Evolutionary conservation across 2,888 invertebrate species (phyloP).

Genomic region (Lumbricus terrestris): DNA sequence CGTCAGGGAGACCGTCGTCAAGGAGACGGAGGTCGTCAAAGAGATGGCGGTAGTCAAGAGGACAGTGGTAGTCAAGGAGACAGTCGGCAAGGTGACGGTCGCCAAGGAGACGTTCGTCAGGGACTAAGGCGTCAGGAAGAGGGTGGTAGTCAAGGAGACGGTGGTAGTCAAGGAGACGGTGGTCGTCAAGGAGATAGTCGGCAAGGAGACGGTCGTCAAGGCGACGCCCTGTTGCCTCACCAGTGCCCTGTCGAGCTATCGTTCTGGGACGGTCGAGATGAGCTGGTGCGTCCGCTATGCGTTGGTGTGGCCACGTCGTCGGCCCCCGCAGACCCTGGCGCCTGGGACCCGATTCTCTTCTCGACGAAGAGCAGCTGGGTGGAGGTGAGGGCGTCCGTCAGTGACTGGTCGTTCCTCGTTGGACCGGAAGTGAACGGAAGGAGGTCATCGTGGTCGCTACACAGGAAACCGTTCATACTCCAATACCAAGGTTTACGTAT

Average conservation of each 20-base stretch:
- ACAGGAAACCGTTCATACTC: not conserved
- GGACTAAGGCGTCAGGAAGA: no score
- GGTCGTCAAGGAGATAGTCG: not conserved
- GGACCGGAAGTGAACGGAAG: not conserved
- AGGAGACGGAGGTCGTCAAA: not conserved
- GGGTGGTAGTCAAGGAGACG: not conserved
- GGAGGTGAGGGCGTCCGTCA: not conserved
- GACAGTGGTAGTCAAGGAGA: no score
- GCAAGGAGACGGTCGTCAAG: not conserved
- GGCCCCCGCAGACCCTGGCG: not conserved
- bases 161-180: not conserved
- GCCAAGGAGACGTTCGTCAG: no score
- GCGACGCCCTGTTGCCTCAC: not conserved
- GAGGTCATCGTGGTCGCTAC: not conserved
- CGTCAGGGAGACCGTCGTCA: not conserved
- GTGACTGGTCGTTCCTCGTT: not conserved
- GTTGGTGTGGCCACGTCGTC: not conserved
- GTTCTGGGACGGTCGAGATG: not conserved
- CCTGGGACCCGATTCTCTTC: not conserved
- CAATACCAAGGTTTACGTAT: slow-evolving; percentile 3
- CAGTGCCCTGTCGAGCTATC: not conserved
- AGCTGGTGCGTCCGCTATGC: not conserved
- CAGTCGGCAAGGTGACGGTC: no score
- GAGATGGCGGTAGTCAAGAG: no score
- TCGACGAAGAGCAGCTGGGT: not conserved